These are phyloP conservation scores for Acutogordius australiensis DNA, from an alignment of 2,888 invertebrate species.

Conservation along the genomic window DNA sequence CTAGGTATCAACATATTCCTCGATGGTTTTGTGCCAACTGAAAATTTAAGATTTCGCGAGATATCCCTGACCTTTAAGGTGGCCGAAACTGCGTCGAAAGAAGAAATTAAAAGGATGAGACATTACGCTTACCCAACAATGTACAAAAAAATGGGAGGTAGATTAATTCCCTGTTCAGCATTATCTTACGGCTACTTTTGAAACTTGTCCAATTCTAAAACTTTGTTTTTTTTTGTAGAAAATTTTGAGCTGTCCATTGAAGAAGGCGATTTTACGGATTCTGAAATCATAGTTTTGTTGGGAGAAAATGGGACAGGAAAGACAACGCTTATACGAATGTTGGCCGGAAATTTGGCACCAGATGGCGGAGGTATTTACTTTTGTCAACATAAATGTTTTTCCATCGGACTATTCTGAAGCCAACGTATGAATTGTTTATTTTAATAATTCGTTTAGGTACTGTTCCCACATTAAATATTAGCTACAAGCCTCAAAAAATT, in stretches of 20 bases:
- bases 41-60: constrained; percentile 88
- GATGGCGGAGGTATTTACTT: constrained; percentile 44
- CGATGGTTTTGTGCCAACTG: constrained; percentile 94
- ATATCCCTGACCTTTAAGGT: constrained; percentile 89
- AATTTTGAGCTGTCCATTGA: constrained; percentile 45
- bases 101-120: constrained; percentile 82
- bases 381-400: too few relatives aligned
- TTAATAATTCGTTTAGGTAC: constrained; percentile 28
- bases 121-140: constrained; percentile 79
- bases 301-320: constrained; percentile 95
- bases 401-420: too few relatives aligned
- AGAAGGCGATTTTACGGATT: constrained; percentile 83
- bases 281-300: constrained; percentile 82
- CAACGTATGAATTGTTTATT: background rate
- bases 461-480: constrained; percentile 68
- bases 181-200: too few relatives aligned
- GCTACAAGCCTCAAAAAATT: constrained; percentile 98
- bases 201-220: constrained; percentile 13
- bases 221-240: constrained; percentile 22
- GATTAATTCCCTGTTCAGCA: too few relatives aligned
- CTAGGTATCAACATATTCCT: constrained; percentile 83
- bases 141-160: constrained; percentile 34
- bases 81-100: constrained; percentile 80
- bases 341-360: constrained; percentile 72
- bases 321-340: constrained; percentile 89